Percentiles rank a stretch among this genome's conserved stretches.
Conservation (phyloP, 2,113 vertebrate species). For the Lipophrys pholis region DNA sequence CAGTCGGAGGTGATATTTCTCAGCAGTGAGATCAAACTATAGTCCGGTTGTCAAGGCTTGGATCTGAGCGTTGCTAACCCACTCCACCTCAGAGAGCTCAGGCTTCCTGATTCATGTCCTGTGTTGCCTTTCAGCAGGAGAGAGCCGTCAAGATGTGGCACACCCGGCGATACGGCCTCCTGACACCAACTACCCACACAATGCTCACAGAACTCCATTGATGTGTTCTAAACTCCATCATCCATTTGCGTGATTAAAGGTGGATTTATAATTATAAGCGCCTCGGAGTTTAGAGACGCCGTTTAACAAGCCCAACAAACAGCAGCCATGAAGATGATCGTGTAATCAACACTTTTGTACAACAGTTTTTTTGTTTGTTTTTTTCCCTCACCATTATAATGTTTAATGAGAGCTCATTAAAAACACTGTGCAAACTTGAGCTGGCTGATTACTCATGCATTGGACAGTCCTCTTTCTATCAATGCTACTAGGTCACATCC, state of each 20-base stretch:
- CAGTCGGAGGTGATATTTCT: conserved; percentile 45
- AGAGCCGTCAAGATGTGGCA: conserved; percentile 1
- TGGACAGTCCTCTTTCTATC: not conserved
- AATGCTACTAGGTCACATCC: not conserved
- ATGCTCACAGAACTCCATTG: not conserved
- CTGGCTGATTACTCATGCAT: too few species aligned
- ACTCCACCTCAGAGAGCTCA: conserved; percentile 43
- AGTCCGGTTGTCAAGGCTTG: conserved; percentile 43
- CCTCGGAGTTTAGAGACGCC: not conserved
- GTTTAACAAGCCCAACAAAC: not conserved
- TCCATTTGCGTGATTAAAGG: not conserved
- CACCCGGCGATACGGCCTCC: conserved; percentile 1
- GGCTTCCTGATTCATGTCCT: conserved; percentile 26
- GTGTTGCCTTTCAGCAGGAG: conserved; percentile 22
- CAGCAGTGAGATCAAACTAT: conserved; percentile 57
- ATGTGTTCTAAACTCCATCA: not conserved
- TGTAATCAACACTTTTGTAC: not conserved
- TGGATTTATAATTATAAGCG: not conserved
- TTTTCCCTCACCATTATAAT: too few species aligned
- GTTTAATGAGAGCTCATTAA: too few species aligned
- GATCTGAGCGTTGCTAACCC: conserved; percentile 49
- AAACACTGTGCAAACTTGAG: too few species aligned
- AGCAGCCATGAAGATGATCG: not conserved
- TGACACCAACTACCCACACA: not conserved
- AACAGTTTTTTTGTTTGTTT: too few species aligned